Conservation (phyloP, 2,888 invertebrate genomes). For the Eupithecia abbreviata region DNA sequence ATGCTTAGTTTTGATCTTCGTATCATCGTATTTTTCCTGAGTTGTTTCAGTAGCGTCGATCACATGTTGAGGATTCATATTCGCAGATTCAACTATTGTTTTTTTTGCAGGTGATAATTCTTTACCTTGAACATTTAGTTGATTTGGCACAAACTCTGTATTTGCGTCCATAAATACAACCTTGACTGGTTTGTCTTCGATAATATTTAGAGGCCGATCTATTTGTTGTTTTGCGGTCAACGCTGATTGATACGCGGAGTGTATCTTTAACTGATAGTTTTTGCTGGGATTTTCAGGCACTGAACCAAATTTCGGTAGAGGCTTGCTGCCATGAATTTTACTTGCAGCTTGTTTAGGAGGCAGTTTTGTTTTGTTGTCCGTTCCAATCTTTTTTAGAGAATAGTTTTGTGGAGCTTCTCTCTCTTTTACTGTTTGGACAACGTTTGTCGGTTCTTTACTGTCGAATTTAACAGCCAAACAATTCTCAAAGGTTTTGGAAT, state of each 20-base stretch:
- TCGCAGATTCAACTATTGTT: conserved; percentile 47
- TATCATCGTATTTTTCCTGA: conserved; percentile 66
- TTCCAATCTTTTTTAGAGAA: conserved; percentile 55
- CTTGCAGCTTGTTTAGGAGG: conserved; percentile 56
- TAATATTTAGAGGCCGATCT: conserved; percentile 69
- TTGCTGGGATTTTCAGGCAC: conserved; percentile 60
- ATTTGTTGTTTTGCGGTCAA: conserved; percentile 71
- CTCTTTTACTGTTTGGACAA: conserved; percentile 66
- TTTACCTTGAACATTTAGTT: conserved; percentile 70
- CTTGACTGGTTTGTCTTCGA: conserved; percentile 80
- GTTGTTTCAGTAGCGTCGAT: conserved; percentile 62
- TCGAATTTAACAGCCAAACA: conserved; percentile 71
- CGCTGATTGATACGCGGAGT: conserved; percentile 74
- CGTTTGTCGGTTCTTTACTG: conserved; percentile 64
- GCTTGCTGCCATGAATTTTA: conserved; percentile 54
- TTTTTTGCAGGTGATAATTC: conserved; percentile 69
- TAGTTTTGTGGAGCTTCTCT: conserved; percentile 62
- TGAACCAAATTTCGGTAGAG: conserved; percentile 48
- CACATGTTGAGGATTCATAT: conserved; percentile 60
- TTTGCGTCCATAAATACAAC: conserved; percentile 72
- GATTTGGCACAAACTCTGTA: conserved; percentile 59
- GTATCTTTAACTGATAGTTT: conserved; percentile 72
- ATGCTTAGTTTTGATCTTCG: conserved; percentile 72
- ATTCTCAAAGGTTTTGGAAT: conserved; percentile 75
- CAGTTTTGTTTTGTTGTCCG: conserved; percentile 62